Conservation (phyloP, 2,113 vertebrate genomes). For the Plestiodon gilberti region DNA sequence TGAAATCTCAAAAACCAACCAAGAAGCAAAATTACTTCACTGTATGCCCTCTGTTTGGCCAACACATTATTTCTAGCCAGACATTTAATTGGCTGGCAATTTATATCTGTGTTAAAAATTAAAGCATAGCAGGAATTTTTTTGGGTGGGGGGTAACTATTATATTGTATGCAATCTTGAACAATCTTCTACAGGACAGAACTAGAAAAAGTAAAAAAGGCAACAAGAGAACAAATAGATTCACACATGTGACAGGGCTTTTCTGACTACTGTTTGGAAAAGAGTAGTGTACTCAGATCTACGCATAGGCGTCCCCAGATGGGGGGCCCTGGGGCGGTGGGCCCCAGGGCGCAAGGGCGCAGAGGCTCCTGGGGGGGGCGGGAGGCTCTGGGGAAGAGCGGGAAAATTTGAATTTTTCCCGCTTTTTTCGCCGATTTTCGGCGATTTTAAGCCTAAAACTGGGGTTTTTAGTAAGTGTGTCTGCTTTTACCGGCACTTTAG, state of each 20-base stretch:
- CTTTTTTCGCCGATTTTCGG: too few relatives aligned
- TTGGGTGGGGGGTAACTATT: background rate
- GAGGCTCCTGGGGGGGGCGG: too few relatives aligned
- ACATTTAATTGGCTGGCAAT: background rate
- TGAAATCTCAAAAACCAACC: background rate
- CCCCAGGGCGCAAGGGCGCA: too few relatives aligned
- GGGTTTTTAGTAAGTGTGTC: too few relatives aligned
- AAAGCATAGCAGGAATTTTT: too few relatives aligned
- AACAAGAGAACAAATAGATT: background rate
- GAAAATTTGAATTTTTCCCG: too few relatives aligned
- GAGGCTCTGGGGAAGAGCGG: too few relatives aligned
- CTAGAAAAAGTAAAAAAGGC: background rate
- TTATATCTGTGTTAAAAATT: background rate
- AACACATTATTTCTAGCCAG: background rate
- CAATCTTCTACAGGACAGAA: background rate
- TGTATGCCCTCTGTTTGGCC: too few relatives aligned
- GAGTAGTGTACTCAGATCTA: background rate
- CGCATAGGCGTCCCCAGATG: too few relatives aligned
- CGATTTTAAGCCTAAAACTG: too few relatives aligned
- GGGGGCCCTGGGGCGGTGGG: too few relatives aligned
- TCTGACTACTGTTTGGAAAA: background rate
- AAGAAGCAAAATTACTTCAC: background rate
- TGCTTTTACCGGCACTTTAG: too few relatives aligned
- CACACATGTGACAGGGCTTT: background rate
- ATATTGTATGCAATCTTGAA: background rate